Evolutionary conservation across 2,888 invertebrate species (phyloP), one percentile per base, ranked within the genome.

Genomic region (Cistogaster globosa): DNA sequence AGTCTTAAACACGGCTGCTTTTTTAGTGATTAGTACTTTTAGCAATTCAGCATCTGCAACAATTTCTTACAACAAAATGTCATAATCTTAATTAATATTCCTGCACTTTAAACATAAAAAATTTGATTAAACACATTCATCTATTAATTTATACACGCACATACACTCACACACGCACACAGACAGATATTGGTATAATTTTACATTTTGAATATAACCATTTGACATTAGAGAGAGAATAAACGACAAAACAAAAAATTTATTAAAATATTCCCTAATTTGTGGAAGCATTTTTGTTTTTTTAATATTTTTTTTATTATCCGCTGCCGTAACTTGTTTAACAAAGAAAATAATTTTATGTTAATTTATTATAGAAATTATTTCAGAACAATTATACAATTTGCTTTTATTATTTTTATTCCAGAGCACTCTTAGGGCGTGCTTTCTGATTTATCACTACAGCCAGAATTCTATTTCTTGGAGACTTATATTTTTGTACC

Each of bases 11-110:
- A 82, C 69, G 65, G 48, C 51, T 51, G 60, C 8, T 48, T 69
- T 53, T 55, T 36, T 14, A 20, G n/a, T 42, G 38, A 68, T 68
- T 38, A 67, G 26, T 51, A 77, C 45, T 53, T 68, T 22, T 75
- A 26, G 42, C 63, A 71, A 65, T 76, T 67, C 62, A 75, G 42
- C 69, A 62, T 51, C 62, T 62, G 26, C n/a, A 78, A 60, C 51
- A 57, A 55, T 78, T 74, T 78, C 60, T 68, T 83, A 58, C 36
- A n/a, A 57, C 38, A 77, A 81, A 72, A 84, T 81, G 81, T 84
- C 84, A 84, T 77, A 84, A 84, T 80, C 84, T 72, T 84, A 77
- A 84, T 84, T 81, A 84, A 81, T 72, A 72, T 67, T 53, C 76
- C 51, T 51, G 32, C 51, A 67, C 26, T 57, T 53, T 58, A 42